These are phyloP conservation scores for Macropis europaea DNA, from an alignment of 2,888 invertebrate species.

Conservation along the genomic window DNA sequence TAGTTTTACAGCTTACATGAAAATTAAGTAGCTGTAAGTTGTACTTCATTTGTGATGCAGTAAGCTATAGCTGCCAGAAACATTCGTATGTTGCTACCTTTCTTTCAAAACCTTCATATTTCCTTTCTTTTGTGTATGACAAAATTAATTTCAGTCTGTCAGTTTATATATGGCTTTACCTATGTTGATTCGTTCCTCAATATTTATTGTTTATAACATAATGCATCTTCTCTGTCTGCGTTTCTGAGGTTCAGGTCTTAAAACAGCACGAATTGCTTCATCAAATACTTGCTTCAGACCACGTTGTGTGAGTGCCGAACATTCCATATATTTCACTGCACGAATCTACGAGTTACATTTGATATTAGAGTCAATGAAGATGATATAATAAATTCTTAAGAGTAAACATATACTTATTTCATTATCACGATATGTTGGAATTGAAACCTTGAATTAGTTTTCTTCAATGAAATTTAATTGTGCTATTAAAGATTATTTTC, in stretches of 20 bases:
- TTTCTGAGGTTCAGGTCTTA: constrained; percentile 97
- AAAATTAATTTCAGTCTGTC: constrained; percentile 58
- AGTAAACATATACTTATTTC: no score
- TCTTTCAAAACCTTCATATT: constrained; percentile 49
- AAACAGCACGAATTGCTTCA: constrained; percentile 98
- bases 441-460: not conserved
- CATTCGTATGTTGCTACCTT: constrained; percentile 51
- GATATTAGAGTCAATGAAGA: not conserved
- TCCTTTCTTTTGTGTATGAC: constrained; percentile 36
- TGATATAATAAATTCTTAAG: not conserved
- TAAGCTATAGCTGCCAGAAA: constrained; percentile 67
- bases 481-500: constrained; percentile 1
- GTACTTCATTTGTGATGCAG: constrained; percentile 66
- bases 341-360: constrained; percentile 83
- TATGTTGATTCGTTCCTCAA: constrained; percentile 49
- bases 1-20: constrained; percentile 46
- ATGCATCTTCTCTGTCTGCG: constrained; percentile 95
- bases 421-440: no score
- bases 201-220: constrained; percentile 84
- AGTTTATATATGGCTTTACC: constrained; percentile 58
- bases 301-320: constrained; percentile 98
- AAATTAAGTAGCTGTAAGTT: constrained; percentile 60
- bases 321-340: constrained; percentile 99
- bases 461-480: not conserved
- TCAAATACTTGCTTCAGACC: constrained; percentile 99